A percentile compares a stretch with the other conserved stretches of the same genome.
phyloP scores from a whole-genome alignment of 2,113 vertebrate genomes.

The Galemys pyrenaicus region DNA sequence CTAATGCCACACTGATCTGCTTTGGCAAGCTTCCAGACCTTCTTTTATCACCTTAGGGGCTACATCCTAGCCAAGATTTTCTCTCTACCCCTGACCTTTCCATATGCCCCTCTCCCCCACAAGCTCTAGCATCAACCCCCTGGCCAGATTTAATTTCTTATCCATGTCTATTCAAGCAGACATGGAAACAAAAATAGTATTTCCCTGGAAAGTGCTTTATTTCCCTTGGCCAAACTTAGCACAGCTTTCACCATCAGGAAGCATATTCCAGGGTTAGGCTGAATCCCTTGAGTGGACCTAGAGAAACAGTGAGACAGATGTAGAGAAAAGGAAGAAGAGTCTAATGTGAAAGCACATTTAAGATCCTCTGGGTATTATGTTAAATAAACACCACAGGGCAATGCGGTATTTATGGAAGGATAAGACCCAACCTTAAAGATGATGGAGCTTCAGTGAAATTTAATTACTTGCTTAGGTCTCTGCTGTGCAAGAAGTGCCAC shows the following conservation, averaged over 20 bases:
- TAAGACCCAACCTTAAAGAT: conserved; percentile 61
- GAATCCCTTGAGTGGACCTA: background rate
- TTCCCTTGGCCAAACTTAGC: conserved; percentile 13
- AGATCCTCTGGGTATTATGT: conserved; percentile 43
- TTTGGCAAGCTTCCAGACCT: conserved; percentile 58
- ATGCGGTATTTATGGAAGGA: conserved; percentile 54
- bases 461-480: conserved; percentile 57
- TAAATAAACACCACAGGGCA: conserved; percentile 63
- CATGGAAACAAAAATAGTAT: conserved; percentile 40
- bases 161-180: conserved; percentile 36
- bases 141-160: conserved; percentile 69
- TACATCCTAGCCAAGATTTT: background rate
- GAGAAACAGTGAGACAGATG: conserved; percentile 53
- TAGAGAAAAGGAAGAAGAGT: background rate
- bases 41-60: conserved; percentile 51
- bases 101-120: conserved; percentile 42
- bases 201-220: conserved; percentile 44
- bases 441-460: conserved; percentile 45
- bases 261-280: background rate
- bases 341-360: conserved; percentile 16
- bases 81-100: conserved; percentile 12
- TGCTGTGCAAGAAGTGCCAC: conserved; percentile 11
- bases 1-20: conserved; percentile 56
- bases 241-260: background rate
- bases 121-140: conserved; percentile 21